Conservation (phyloP, 2,888 invertebrate genomes). For the Thecocarcelia acutangulata region DNA sequence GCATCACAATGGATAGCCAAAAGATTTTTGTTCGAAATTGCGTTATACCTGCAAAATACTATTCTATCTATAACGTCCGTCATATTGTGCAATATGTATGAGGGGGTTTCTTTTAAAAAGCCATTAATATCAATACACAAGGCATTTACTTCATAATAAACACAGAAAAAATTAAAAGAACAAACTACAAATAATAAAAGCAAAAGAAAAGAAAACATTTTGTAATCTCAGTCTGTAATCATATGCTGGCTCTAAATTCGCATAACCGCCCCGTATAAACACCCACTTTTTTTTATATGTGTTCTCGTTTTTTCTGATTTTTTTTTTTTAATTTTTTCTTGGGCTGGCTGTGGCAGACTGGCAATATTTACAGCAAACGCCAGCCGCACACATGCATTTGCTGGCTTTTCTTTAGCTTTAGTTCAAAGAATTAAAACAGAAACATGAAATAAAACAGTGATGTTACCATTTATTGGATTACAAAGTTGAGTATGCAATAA, state of each 20-base stretch:
- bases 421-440: neutral
- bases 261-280: slow-evolving; percentile 66
- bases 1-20: too few relatives aligned
- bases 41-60: too few relatives aligned
- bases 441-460: neutral
- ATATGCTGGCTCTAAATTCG: slow-evolving; percentile 67
- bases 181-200: neutral
- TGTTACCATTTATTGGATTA: slow-evolving; percentile 29
- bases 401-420: neutral
- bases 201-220: slow-evolving; percentile 19
- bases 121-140: slow-evolving; percentile 43
- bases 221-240: slow-evolving; percentile 66
- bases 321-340: neutral
- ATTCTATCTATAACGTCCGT: too few relatives aligned
- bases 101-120: neutral
- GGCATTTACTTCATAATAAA: slow-evolving; percentile 19
- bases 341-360: neutral
- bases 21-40: too few relatives aligned
- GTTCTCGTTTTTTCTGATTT: neutral
- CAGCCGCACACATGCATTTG: slow-evolving; percentile 18
- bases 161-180: neutral
- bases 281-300: slow-evolving; percentile 60
- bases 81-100: too few relatives aligned
- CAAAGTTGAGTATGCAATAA: slow-evolving; percentile 11
- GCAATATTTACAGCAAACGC: slow-evolving; percentile 13